These are phyloP conservation scores for Heliornis fulica DNA, from an alignment of 2,113 vertebrate species.

Conservation along the genomic window DNA sequence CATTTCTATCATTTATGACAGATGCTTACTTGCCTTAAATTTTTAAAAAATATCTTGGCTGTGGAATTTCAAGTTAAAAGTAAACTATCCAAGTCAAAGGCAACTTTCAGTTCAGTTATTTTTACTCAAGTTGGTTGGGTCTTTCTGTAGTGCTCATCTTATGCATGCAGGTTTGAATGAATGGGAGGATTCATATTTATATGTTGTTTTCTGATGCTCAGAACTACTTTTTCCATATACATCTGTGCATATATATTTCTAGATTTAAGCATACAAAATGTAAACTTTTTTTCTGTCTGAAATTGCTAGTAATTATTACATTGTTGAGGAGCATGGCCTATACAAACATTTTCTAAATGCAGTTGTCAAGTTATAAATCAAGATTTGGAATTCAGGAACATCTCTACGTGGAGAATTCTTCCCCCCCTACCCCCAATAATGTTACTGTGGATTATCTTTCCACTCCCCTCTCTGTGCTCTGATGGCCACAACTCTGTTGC, in stretches of 20 bases:
- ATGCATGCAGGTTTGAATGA: background rate
- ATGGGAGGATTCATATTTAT: background rate
- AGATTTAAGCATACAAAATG: background rate
- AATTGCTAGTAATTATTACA: background rate
- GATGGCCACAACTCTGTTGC: background rate
- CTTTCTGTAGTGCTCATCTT: background rate
- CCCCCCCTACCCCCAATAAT: background rate
- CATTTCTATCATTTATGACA: conserved; percentile 55
- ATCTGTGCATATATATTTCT: background rate
- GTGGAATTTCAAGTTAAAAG: conserved; percentile 52
- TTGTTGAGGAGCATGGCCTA: background rate
- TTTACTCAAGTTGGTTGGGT: background rate
- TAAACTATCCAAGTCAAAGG: conserved; percentile 37
- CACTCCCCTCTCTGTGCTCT: background rate
- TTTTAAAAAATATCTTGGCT: conserved; percentile 44
- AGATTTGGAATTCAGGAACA: background rate
- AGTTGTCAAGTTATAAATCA: background rate
- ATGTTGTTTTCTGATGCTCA: background rate
- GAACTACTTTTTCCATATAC: background rate
- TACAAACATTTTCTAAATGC: background rate
- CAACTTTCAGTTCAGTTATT: conserved; percentile 46
- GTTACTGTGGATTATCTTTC: background rate
- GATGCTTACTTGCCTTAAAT: conserved; percentile 58
- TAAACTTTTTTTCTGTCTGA: background rate
- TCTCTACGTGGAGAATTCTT: background rate